These are phyloP conservation scores for Macrosiphum euphorbiae DNA, from an alignment of 2,888 invertebrate genomes.

Conservation along the genomic window DNA sequence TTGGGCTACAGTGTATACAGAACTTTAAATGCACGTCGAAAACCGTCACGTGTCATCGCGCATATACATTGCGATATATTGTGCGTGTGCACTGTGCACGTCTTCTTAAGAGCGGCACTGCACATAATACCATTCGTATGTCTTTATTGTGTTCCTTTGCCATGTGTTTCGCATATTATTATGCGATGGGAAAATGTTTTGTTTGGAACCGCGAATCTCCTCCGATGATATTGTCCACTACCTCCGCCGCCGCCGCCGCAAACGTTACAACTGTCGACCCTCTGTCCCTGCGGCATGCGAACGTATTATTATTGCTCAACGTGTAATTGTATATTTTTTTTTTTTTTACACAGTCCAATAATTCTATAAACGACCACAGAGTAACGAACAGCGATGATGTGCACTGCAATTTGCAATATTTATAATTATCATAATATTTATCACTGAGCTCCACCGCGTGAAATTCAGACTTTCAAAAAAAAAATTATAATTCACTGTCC, in stretches of 20 bases:
- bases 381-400: not conserved
- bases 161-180: not conserved
- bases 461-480: not conserved
- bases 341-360: not conserved
- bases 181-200: not conserved
- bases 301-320: not conserved
- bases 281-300: not conserved
- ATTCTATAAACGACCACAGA: not conserved
- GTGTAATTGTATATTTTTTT: not conserved
- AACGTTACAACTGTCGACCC: not conserved
- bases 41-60: constrained; percentile 27
- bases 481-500: not conserved
- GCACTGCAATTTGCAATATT: not conserved
- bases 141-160: not conserved
- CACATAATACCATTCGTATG: not conserved
- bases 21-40: not conserved
- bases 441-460: not conserved
- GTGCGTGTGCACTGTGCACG: not conserved
- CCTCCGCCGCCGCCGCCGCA: not conserved
- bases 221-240: no score
- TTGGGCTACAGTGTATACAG: not conserved
- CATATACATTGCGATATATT: not conserved
- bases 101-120: not conserved
- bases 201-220: not conserved
- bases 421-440: not conserved